phyloP scores from a whole-genome alignment of 2,113 vertebrate genomes.

The Charina bottae region DNA sequence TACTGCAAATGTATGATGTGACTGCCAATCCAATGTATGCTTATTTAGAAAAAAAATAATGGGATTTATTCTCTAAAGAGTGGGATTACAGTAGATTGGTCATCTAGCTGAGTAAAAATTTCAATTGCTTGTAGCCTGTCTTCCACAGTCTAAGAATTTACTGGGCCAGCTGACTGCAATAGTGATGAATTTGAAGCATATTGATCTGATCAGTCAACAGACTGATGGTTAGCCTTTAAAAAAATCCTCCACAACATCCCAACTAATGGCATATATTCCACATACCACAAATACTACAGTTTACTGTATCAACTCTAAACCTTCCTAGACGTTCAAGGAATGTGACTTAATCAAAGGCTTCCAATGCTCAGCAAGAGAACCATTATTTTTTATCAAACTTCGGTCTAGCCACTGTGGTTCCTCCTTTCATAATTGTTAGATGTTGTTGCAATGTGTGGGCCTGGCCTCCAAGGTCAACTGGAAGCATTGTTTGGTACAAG shows the following conservation, averaged over 20 bases:
- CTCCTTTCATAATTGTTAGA: background rate
- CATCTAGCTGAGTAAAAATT: background rate
- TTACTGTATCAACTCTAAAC: background rate
- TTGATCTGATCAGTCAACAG: background rate
- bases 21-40: background rate
- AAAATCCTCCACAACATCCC: background rate
- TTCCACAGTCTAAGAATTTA: constrained; percentile 16
- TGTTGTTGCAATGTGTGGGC: background rate
- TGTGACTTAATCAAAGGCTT: background rate
- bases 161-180: background rate
- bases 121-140: background rate
- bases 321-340: background rate
- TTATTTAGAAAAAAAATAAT: background rate
- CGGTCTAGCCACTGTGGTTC: background rate
- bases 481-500: background rate
- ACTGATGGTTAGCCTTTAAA: background rate
- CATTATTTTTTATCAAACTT: background rate
- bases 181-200: constrained; percentile 4
- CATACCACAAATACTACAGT: background rate
- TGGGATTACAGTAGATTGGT: background rate
- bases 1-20: background rate
- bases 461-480: too few species aligned
- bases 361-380: background rate
- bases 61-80: background rate
- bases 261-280: constrained; percentile 5